Percentiles rank a stretch among this genome's conserved stretches.
phyloP scores from a whole-genome alignment of 2,888 invertebrate species.

The Sisyra terminalis region DNA sequence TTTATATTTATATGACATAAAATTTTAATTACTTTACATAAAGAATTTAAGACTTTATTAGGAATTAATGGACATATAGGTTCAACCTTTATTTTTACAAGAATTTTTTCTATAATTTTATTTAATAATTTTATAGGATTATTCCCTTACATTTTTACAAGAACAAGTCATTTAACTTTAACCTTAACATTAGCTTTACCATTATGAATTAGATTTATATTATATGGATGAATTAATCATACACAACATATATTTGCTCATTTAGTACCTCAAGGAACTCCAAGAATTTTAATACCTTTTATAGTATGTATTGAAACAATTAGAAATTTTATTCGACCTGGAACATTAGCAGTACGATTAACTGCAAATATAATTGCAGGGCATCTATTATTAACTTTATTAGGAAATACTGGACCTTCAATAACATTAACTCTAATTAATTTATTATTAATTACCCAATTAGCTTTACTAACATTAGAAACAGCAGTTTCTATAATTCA shows the following conservation, averaged over 20 bases:
- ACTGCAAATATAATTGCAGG: slow-evolving; percentile 66
- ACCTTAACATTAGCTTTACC: slow-evolving; percentile 41
- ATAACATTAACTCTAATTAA: slow-evolving; percentile 14
- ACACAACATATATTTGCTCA: no score
- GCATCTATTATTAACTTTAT: slow-evolving; percentile 44
- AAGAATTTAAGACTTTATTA: slow-evolving; percentile 41
- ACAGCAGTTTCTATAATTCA: slow-evolving; percentile 45
- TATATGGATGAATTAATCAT: slow-evolving; percentile 47
- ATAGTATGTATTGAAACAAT: slow-evolving; percentile 65
- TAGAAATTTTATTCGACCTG: no score
- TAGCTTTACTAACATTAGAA: slow-evolving; percentile 36
- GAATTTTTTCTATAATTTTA: slow-evolving; percentile 39
- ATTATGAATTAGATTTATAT: slow-evolving; percentile 46
- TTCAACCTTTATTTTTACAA: slow-evolving; percentile 36
- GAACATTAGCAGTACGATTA: slow-evolving; percentile 51
- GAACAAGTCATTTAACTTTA: slow-evolving; percentile 43
- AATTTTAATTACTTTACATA: slow-evolving; percentile 29
- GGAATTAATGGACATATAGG: slow-evolving; percentile 28
- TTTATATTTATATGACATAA: slow-evolving; percentile 31
- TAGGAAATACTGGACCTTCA: slow-evolving; percentile 29
- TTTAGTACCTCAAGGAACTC: slow-evolving; percentile 51
- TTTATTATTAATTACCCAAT: slow-evolving; percentile 30
- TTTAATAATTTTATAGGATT: slow-evolving; percentile 52
- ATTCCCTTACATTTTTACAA: slow-evolving; percentile 55
- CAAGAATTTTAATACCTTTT: slow-evolving; percentile 45